Evolutionary conservation across 2,888 invertebrate species (phyloP), one percentile per base, ranked within the genome.

Genomic region (Brachypalpus laphriformis): DNA sequence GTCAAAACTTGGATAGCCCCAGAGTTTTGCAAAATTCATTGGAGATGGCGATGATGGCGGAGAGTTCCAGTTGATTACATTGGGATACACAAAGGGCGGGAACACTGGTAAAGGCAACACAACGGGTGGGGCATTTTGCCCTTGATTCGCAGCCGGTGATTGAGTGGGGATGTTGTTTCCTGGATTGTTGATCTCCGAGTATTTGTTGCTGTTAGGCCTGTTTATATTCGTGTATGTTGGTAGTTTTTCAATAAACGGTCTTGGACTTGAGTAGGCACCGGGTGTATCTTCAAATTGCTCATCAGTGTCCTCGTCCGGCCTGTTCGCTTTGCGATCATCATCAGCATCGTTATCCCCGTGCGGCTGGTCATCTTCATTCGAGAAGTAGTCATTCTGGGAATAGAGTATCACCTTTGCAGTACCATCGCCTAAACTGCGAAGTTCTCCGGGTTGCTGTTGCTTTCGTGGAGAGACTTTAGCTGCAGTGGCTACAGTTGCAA

Each of bases 201-300:
- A 71, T 25, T 76, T 77, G 6, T 37, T 75, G 11, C 42, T 74
- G 18, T 34, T 45, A 8, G 11, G 18, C 28, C 34, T 70, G 16
- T 65, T 75, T 0, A 65, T 65, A 51, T 40, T 80, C 47, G 37
- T 57, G 22, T 57, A 74, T 7, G 75, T 7, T 11, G 74, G 75
- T 3, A 71, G 8, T 25, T 75, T 85, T 16, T 81, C 85, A 22
- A 66, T 61, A 40, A 57, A 85, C 4, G 85, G 85, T 3, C 85
- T 71, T 14, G 85, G 85, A 65, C 85, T 85, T 1, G 85, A 85
- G 14, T 70, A 85, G 0, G 81, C 34, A 14, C 49, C 75, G 3
- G 65, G 18, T 4, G 70, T 54, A 11, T 81, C 75, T 3, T 85
- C 85, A 31, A 81, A 85, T 2, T 70, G 80, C 1, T 80, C 83